Conservation (phyloP, 2,888 invertebrate species). For the Panzeria rudis region DNA sequence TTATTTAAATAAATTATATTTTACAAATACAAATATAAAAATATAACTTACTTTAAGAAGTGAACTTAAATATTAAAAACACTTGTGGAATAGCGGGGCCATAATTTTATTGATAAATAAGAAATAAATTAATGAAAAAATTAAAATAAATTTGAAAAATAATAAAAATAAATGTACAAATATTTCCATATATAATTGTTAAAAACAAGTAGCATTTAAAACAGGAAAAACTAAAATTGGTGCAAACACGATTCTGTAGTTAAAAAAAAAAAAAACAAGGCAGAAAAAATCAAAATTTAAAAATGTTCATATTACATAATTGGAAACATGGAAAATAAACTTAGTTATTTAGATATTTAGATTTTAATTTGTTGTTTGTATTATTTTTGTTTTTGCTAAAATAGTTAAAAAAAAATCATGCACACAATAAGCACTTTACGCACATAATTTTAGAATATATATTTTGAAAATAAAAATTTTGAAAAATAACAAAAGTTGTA, state of each 20-base stretch:
- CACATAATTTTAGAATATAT: slow-evolving; percentile 70
- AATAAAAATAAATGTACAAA: slow-evolving; percentile 65
- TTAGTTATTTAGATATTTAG: slow-evolving; percentile 52
- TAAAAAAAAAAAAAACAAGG: slow-evolving; percentile 18
- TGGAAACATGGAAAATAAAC: slow-evolving; percentile 32
- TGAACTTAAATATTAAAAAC: slow-evolving; percentile 70
- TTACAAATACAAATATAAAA: slow-evolving; percentile 43
- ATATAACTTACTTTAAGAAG: slow-evolving; percentile 50
- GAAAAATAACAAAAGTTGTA: slow-evolving; percentile 26
- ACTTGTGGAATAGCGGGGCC: slow-evolving; percentile 84
- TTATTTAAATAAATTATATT: slow-evolving; percentile 43
- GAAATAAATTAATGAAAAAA: slow-evolving; percentile 58
- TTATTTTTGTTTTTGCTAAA: slow-evolving; percentile 61
- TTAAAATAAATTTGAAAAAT: slow-evolving; percentile 54
- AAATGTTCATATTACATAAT: slow-evolving; percentile 58
- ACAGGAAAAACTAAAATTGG: slow-evolving; percentile 59
- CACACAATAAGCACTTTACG: slow-evolving; percentile 68
- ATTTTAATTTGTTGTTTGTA: slow-evolving; percentile 61
- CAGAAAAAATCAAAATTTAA: slow-evolving; percentile 62
- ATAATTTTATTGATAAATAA: slow-evolving; percentile 77
- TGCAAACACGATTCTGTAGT: slow-evolving; percentile 62
- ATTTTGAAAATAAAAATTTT: slow-evolving; percentile 68
- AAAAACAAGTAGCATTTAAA: slow-evolving; percentile 66
- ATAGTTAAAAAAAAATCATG: slow-evolving; percentile 56
- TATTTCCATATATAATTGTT: slow-evolving; percentile 71